Evolutionary conservation across 2,797 vertebrate genomes (phyloP).

Genomic region (Masticophis lateralis): DNA sequence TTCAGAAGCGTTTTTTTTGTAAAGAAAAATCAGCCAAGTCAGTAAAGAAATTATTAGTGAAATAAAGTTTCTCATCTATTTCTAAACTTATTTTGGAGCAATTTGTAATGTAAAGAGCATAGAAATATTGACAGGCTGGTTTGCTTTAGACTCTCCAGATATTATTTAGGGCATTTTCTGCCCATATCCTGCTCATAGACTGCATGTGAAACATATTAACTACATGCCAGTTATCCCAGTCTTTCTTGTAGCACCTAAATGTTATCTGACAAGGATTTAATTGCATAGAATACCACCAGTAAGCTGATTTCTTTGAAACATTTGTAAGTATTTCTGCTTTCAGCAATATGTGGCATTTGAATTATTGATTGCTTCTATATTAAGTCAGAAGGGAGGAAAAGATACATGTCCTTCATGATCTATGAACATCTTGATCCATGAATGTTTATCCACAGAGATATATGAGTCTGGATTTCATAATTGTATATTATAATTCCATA

Average conservation of each 20-base stretch:
- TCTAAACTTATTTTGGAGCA: background rate
- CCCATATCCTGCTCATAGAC: constrained; percentile 43
- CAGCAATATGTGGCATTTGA: background rate
- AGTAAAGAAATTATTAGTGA: background rate
- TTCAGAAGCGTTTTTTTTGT: background rate
- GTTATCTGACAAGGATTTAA: background rate
- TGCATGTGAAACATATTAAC: constrained; percentile 37
- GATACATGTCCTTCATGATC: background rate
- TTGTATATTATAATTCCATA: background rate
- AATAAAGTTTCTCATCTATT: background rate
- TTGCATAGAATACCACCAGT: background rate
- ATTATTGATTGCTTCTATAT: background rate
- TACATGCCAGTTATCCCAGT: constrained; percentile 39
- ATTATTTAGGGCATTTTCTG: constrained; percentile 48
- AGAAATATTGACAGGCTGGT: constrained; percentile 28
- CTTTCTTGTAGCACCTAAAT: constrained; percentile 29
- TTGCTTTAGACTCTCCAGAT: constrained; percentile 36
- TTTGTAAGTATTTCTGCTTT: background rate
- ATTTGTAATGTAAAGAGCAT: background rate
- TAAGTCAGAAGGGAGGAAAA: background rate
- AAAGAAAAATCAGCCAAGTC: background rate
- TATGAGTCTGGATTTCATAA: background rate
- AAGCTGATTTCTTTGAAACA: background rate
- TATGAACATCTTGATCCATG: background rate
- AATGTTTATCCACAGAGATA: background rate